phyloP scores from a whole-genome alignment of 2,888 invertebrate genomes.

The Keiferia lycopersicella region DNA sequence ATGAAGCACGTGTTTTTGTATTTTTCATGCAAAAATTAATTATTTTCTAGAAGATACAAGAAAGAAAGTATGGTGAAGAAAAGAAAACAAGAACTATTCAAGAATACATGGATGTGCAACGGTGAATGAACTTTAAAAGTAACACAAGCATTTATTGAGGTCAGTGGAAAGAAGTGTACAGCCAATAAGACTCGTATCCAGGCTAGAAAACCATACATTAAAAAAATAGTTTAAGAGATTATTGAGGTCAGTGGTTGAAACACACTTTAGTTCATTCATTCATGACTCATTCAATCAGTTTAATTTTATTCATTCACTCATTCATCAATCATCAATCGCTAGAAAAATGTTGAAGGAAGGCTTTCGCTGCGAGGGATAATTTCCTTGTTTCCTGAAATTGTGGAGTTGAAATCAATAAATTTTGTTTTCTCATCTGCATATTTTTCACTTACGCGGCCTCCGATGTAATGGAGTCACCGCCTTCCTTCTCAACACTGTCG shows the following conservation, averaged over 20 bases:
- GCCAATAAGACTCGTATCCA: too few species aligned
- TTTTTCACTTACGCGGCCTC: slow-evolving; percentile 42
- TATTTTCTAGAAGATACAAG: too few species aligned
- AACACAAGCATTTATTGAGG: too few species aligned
- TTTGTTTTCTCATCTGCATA: slow-evolving; percentile 51
- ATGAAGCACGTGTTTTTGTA: too few species aligned
- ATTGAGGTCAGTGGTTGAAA: not conserved
- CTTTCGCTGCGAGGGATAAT: not conserved
- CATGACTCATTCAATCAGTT: not conserved
- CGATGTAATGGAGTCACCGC: slow-evolving; percentile 87
- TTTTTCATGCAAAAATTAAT: too few species aligned
- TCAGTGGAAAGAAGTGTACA: too few species aligned
- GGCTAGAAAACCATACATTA: too few species aligned
- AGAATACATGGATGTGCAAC: too few species aligned
- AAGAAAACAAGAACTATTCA: too few species aligned
- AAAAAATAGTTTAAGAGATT: too few species aligned
- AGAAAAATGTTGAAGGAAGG: not conserved
- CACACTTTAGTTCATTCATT: not conserved
- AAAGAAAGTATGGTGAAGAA: too few species aligned
- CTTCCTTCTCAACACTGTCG: slow-evolving; percentile 87
- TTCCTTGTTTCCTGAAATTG: slow-evolving; percentile 42
- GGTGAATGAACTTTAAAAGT: too few species aligned
- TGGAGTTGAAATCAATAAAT: slow-evolving; percentile 43
- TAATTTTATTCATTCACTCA: not conserved
- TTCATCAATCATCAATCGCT: not conserved